Evolutionary conservation across 2,888 invertebrate genomes (phyloP).

Genomic region (Oscheius sp.): DNA sequence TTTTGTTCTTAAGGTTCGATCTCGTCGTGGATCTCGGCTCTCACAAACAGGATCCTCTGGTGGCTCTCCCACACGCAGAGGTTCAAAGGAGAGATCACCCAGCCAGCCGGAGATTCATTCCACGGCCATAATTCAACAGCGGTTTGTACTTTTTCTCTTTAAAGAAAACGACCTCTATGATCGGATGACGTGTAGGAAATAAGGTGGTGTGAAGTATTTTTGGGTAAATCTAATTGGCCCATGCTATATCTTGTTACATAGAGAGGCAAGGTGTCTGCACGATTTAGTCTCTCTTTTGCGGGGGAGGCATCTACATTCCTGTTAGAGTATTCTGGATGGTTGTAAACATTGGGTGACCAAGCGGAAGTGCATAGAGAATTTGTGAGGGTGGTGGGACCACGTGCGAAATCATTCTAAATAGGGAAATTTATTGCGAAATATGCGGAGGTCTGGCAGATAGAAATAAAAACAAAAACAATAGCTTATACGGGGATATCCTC

Average conservation of each 20-base stretch:
- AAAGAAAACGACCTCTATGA: not conserved
- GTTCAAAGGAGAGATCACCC: slow-evolving; percentile 60
- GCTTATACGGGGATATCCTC: not conserved
- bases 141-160: slow-evolving; percentile 41
- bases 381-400: not conserved
- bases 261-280: slow-evolving; percentile 15
- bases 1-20: slow-evolving; percentile 43
- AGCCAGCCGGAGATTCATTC: slow-evolving; percentile 63
- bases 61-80: slow-evolving; percentile 59
- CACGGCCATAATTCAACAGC: slow-evolving; percentile 56
- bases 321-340: not conserved
- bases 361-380: not conserved
- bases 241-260: slow-evolving; percentile 21
- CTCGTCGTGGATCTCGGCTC: slow-evolving; percentile 59
- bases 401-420: too few relatives aligned
- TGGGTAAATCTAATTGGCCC: slow-evolving; percentile 17
- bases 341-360: slow-evolving; percentile 11
- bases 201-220: not conserved
- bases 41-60: slow-evolving; percentile 58
- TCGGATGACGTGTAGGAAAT: not conserved
- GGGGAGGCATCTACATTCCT: not conserved
- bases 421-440: too few relatives aligned
- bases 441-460: not conserved
- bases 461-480: too few relatives aligned
- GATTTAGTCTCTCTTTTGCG: not conserved